Evolutionary conservation across 2,888 invertebrate species (phyloP).

Genomic region (Agonopterix subpropinquella): DNA sequence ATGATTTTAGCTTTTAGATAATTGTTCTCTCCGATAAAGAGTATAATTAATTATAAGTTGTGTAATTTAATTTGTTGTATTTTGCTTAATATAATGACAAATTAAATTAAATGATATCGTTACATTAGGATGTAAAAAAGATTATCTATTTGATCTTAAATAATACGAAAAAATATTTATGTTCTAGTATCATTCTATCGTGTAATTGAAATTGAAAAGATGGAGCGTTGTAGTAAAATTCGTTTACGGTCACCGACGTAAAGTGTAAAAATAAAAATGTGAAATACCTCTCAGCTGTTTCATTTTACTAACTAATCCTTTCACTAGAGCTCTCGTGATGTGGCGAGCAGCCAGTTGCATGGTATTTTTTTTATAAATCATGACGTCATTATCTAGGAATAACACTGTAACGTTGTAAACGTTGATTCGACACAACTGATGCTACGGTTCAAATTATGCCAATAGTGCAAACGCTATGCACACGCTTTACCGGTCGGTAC

Average conservation of each 20-base stretch:
- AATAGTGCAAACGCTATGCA: too few relatives aligned
- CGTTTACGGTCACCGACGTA: constrained; percentile 72
- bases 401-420: too few relatives aligned
- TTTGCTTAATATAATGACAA: constrained; percentile 72
- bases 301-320: constrained; percentile 26
- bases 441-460: too few relatives aligned
- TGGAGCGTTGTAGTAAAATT: constrained; percentile 73
- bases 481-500: too few relatives aligned
- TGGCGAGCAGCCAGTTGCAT: too few relatives aligned
- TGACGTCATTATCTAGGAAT: too few relatives aligned
- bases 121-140: constrained; percentile 75
- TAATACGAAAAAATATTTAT: constrained; percentile 75
- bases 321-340: not conserved
- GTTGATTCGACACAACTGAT: too few relatives aligned
- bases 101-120: constrained; percentile 71
- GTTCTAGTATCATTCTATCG: constrained; percentile 73
- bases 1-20: constrained; percentile 58
- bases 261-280: constrained; percentile 73
- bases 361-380: too few relatives aligned
- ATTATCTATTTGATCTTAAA: constrained; percentile 76
- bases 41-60: constrained; percentile 67
- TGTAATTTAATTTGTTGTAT: constrained; percentile 73
- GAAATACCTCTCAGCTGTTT: constrained; percentile 65
- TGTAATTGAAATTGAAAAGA: constrained; percentile 57
- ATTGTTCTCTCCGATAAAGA: constrained; percentile 67